These are phyloP conservation scores for Corythornis vintsioides DNA, from an alignment of 2,113 vertebrate species.

Conservation along the genomic window DNA sequence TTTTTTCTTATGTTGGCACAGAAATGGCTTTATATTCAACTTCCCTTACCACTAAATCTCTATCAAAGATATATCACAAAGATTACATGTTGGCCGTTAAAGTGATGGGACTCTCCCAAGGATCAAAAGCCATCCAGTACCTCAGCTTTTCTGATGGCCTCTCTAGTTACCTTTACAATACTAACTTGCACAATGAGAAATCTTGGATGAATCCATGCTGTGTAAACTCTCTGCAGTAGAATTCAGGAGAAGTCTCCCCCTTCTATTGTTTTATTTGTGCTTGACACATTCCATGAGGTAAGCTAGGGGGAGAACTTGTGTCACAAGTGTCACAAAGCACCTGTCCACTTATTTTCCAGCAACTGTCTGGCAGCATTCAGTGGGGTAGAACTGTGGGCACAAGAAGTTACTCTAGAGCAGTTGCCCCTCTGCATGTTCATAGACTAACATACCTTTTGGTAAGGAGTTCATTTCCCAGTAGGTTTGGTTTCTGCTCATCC, in stretches of 20 bases:
- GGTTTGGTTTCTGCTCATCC: not conserved
- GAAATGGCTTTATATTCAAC: not conserved
- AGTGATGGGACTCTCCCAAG: not conserved
- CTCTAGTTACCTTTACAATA: not conserved
- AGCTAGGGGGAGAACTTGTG: not conserved
- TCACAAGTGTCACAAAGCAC: not conserved
- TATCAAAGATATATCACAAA: not conserved
- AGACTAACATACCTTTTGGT: not conserved
- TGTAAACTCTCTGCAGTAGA: not conserved
- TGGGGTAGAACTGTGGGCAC: not conserved
- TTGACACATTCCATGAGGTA: not conserved
- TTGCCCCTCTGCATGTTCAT: not conserved
- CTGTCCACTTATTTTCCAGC: not conserved
- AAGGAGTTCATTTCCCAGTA: not conserved
- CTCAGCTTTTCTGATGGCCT: not conserved
- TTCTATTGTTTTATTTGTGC: not conserved
- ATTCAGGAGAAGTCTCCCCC: not conserved
- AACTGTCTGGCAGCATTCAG: fast-evolving
- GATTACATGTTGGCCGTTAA: not conserved
- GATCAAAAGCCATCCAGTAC: not conserved
- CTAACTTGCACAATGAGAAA: not conserved
- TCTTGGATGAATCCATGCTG: not conserved
- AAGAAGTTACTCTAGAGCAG: not conserved
- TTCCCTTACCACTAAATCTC: not conserved
- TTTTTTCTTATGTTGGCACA: not conserved